Evolutionary conservation across 2,888 invertebrate genomes (phyloP), one percentile per base, ranked within the genome.

Genomic region (Harpagoxenus sublaevis): DNA sequence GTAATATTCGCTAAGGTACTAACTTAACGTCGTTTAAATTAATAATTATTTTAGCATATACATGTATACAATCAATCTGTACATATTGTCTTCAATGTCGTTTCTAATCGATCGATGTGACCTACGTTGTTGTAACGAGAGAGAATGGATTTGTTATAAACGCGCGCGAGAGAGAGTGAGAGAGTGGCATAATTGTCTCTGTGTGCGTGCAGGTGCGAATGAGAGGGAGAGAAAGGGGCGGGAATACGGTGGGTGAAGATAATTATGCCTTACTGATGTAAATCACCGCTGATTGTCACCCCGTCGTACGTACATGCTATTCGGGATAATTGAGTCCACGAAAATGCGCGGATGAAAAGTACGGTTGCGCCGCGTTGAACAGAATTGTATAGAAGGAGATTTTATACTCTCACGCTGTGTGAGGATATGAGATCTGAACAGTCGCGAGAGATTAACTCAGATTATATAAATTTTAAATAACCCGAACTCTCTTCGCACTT

Each of bases 71-170:
- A 90, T 89, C 91, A 91, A 88, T 92, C 90, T 93, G 93, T 93
- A 93, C 86, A 93, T 93, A 93, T 92, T 92, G 90, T 92, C 91
- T 91, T 93, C 91, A 88, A 85, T 92, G 92, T 92, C 89, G 91
- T 92, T 91, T 92, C 71, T 85, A 85, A 87, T 85, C 85, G 83
- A 88, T 83, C 81, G 85, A 84, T 85, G 84, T 87, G 79, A 84
- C 77, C 83, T 84, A 86, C 79, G 65, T 85, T 85, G 73, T 60
- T 87, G 83, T 86, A 74, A 83, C 73, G 85, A 74, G 79, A 85
- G 75, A 78, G 77, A 70, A 87, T 75, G 84, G 79, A 84, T 79
- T 66, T 84, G 18, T 53, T 79, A 48, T 45, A 66, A 6, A 62
- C 45, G 55, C 65, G 78, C 62, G 86, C 42, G 62, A 83, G 86